A percentile compares a stretch with the other conserved stretches of the same genome.
phyloP scores from a whole-genome alignment of 2,113 vertebrate species.

The Probosciger aterrimus region DNA sequence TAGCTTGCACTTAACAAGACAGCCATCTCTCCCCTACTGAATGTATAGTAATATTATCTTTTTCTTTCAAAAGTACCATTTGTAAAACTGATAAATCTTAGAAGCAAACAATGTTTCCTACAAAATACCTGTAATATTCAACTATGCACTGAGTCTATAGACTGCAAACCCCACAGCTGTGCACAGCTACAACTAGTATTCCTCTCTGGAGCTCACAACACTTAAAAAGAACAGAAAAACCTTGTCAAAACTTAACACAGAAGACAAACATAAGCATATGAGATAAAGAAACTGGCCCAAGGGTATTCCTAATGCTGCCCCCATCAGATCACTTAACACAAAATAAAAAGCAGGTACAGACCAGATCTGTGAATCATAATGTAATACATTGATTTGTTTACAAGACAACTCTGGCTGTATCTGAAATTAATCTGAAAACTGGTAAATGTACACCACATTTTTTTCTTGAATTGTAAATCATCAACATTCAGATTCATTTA shows the following conservation, averaged over 20 bases:
- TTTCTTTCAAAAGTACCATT: background rate
- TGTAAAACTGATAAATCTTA: background rate
- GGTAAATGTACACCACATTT: background rate
- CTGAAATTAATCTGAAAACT: slow-evolving; percentile 17
- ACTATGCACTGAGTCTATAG: background rate
- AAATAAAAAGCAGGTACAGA: slow-evolving; percentile 44
- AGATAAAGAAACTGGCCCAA: slow-evolving; percentile 24
- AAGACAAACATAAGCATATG: slow-evolving; percentile 28
- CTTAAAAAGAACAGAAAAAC: slow-evolving; percentile 15
- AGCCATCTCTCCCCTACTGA: accelerated
- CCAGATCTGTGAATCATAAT: slow-evolving; percentile 35
- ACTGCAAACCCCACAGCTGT: background rate
- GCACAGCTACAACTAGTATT: background rate
- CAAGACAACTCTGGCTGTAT: background rate
- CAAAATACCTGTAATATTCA: background rate
- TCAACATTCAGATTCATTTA: background rate
- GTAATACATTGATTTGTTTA: slow-evolving; percentile 34
- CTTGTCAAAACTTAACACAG: slow-evolving; percentile 14
- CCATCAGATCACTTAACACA: slow-evolving; percentile 18
- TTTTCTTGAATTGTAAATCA: background rate
- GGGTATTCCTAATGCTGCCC: background rate
- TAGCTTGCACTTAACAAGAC: background rate
- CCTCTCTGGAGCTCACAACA: background rate
- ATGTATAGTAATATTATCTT: background rate
- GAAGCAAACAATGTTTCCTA: background rate